Base-by-base conservation (phyloP, 2,888 invertebrate species). In the Salpingus planirostris region DNA sequence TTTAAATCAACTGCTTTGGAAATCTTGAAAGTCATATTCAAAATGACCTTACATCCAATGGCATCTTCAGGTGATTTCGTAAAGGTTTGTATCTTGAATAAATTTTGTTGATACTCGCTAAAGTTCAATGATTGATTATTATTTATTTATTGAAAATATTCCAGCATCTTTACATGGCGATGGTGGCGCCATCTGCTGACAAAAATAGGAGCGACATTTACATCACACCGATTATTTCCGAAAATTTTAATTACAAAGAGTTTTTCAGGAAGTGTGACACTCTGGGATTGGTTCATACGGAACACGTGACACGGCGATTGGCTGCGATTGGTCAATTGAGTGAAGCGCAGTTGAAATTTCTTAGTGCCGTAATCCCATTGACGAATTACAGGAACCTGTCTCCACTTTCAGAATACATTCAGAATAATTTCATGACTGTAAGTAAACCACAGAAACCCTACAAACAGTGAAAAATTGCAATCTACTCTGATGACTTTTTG, bases 31-130 rank as follows among this genome's bases (percentile, higher is more conserved):
- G 24, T 39, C 6, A 24, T 39, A 3, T 39, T 39, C 23, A 39
- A 29, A 35, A 39, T 39, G 39, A 26, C 39, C 0, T 5, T 39
- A 12, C 39, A 39, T 29, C 39, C 39, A 4, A 39, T 39, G 39
- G 39, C 39, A 6, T 39, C 39, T 15, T 39, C 39, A 10, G 29
- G 27, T 1, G 39, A 39, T 21, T 39, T 35, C 21, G 39, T 39
- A 21, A 39, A 39, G 21, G 39, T 39, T 27, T 18, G 18, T 21
- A 13, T 5, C 13, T 22, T 15, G 12, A 10, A 27, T n/a, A n/a
- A n/a, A n/a, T n/a, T n/a, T n/a, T n/a, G n/a, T n/a, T n/a, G n/a
- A n/a, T n/a, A n/a, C n/a, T n/a, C n/a, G n/a, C n/a, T n/a, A n/a
- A n/a, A n/a, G n/a, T n/a, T n/a, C n/a, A n/a, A n/a, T n/a, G n/a